These are phyloP conservation scores for Graphium colonna DNA, from an alignment of 2,888 invertebrate species.

Conservation along the genomic window DNA sequence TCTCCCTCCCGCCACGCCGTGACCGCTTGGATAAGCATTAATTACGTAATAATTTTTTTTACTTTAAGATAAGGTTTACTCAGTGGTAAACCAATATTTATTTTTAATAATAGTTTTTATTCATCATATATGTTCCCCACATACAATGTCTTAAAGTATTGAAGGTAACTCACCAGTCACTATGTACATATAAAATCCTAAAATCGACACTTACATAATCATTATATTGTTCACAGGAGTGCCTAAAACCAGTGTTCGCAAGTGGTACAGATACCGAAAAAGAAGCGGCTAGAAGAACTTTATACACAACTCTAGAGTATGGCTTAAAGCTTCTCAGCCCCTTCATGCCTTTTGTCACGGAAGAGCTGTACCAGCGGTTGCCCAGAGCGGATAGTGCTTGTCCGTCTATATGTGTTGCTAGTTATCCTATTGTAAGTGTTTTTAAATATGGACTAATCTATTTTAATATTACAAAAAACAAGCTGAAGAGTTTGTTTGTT, in stretches of 20 bases:
- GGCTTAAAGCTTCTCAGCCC: constrained; percentile 94
- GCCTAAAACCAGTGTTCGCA: constrained; percentile 91
- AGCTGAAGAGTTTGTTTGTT: no score
- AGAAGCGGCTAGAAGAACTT: constrained; percentile 84
- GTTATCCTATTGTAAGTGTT: constrained; percentile 85
- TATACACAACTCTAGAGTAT: constrained; percentile 91
- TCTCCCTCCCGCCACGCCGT: no score
- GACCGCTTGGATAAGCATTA: no score
- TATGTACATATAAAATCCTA: no score
- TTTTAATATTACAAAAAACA: not conserved
- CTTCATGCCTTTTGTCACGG: constrained; percentile 98
- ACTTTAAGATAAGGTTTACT: no score
- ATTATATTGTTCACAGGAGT: constrained; percentile 82
- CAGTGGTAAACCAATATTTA: no score
- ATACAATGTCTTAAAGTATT: no score
- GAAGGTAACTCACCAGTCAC: no score
- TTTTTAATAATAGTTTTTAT: no score
- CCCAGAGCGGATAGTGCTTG: constrained; percentile 81
- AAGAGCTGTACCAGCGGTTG: constrained; percentile 96
- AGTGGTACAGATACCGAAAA: constrained; percentile 75
- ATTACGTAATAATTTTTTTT: no score
- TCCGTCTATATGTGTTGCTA: constrained; percentile 93
- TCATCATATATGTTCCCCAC: no score
- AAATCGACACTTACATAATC: no score
- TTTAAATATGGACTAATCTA: not conserved